A percentile compares a stretch with the other conserved stretches of the same genome.
Evolutionary conservation across 1,140 invertebrate genomes (phyloP).

Genomic region (Pseudobourletiella spinata): DNA sequence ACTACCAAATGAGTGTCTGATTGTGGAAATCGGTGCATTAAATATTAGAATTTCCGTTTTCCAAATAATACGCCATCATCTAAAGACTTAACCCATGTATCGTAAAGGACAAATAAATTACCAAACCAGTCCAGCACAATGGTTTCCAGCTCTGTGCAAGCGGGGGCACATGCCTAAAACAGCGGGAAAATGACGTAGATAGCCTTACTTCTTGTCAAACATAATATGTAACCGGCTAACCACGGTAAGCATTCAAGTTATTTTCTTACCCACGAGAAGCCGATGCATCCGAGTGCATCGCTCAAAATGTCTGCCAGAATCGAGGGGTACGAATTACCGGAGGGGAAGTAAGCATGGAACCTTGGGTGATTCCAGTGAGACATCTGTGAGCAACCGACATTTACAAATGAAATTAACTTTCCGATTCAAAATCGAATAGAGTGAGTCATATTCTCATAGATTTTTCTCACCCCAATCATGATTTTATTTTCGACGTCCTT

Average conservation of each 20-base stretch:
- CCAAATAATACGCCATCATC: no score
- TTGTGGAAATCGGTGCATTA: no score
- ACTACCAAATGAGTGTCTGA: no score
- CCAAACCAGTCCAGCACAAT: constrained; percentile 96
- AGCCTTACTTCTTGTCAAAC: constrained; percentile 98
- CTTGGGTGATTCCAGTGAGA: constrained; percentile 99
- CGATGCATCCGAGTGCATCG: constrained; percentile 90
- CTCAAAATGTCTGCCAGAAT: constrained; percentile 97
- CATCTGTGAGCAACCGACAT: constrained; percentile 97
- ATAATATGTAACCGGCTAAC: constrained; percentile 93
- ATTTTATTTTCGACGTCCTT: constrained; percentile 88
- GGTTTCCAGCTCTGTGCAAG: constrained; percentile 94
- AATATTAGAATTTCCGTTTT: no score
- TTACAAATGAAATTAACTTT: constrained; percentile 44
- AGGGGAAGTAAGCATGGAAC: constrained; percentile 98
- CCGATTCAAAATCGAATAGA: neutral
- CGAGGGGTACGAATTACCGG: constrained; percentile 94
- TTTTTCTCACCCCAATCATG: constrained; percentile 75
- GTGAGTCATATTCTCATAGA: neutral
- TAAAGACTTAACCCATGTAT: no score
- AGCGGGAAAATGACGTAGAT: no score
- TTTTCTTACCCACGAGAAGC: constrained; percentile 95
- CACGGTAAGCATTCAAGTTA: constrained; percentile 99
- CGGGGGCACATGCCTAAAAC: constrained; percentile 94
- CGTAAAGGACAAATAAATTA: no score